Base-by-base conservation (phyloP, 2,113 vertebrate species). In the Sylvietta virens region DNA sequence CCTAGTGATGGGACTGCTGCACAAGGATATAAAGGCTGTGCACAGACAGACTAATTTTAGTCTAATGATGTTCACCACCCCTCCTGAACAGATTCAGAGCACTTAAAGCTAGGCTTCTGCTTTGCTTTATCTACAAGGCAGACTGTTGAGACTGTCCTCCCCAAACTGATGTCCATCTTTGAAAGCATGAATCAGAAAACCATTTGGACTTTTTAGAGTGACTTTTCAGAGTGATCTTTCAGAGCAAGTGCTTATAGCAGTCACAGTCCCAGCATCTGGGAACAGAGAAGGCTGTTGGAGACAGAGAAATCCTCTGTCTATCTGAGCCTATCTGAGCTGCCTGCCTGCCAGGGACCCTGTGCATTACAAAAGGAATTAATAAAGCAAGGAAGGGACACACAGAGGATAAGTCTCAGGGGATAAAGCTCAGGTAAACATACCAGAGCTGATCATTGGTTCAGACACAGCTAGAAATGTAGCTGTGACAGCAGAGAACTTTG, bases 371-470 rank as follows among this genome's bases (percentile, higher is more conserved):
- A n/a, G 8, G 18, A 78, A 61, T 86, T 23, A 37, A 16, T 42
- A 50, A 87, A 79, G 7, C 10, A 47, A 90, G 18, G 61, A 87
- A 82, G 22, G 26, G 51, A 50, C 3, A 1, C 42, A 39, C 10
- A 54, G 48, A 87, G 33, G 35, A 26, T 81, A 82, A 57, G 6
- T 82, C 15, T 82, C 11, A 22, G 51, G 8, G 47, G 13, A 81
- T 90, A 90, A 95, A 96, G 31, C 90, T 90, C 90, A 54, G 66
- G 71, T 80, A 94, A 96, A 92, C 86, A 88, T 65, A 80, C 27
- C 67, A 80, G 82, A 90, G 58, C 66, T 86, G 53, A 66, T 90
- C 66, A 61, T 87, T 88, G 85, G 61, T 87, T 85, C 53, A 69
- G 16, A 20, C 62, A 92, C 86, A 92, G 66, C 66, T 82, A 80